phyloP scores from a whole-genome alignment of 2,888 invertebrate species.

The Bembecia ichneumoniformis region DNA sequence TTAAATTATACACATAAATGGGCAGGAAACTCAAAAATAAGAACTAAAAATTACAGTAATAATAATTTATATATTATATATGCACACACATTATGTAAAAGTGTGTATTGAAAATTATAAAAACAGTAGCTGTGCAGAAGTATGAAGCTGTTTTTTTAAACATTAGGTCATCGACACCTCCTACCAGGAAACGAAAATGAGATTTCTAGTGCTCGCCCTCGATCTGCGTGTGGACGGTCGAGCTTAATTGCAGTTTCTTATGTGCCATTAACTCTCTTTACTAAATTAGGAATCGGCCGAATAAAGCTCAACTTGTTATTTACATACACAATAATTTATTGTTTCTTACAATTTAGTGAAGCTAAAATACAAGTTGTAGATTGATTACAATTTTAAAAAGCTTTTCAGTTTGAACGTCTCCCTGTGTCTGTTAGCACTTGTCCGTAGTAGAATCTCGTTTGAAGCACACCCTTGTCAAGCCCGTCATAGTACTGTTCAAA shows the following conservation, averaged over 20 bases:
- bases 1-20: too few species aligned
- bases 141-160: too few species aligned
- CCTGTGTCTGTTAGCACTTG: slow-evolving; percentile 27
- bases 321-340: slow-evolving; percentile 74
- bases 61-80: too few species aligned
- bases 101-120: too few species aligned
- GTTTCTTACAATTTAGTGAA: slow-evolving; percentile 73
- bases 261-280: not conserved
- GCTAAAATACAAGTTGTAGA: slow-evolving; percentile 69
- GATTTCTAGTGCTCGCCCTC: not conserved
- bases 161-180: not conserved
- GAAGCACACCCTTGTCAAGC: not conserved
- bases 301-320: slow-evolving; percentile 66
- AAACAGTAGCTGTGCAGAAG: too few species aligned
- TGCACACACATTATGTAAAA: too few species aligned
- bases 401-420: slow-evolving; percentile 59
- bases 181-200: not conserved
- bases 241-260: not conserved
- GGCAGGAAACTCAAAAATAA: too few species aligned
- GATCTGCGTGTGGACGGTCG: not conserved
- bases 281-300: slow-evolving; percentile 45
- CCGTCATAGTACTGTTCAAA: slow-evolving; percentile 14
- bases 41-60: too few species aligned
- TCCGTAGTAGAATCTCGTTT: too few species aligned
- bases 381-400: slow-evolving; percentile 67